Evolutionary conservation across 2,888 invertebrate genomes (phyloP), one percentile per base, ranked within the genome.

Genomic region (Andrena chrysosceles): DNA sequence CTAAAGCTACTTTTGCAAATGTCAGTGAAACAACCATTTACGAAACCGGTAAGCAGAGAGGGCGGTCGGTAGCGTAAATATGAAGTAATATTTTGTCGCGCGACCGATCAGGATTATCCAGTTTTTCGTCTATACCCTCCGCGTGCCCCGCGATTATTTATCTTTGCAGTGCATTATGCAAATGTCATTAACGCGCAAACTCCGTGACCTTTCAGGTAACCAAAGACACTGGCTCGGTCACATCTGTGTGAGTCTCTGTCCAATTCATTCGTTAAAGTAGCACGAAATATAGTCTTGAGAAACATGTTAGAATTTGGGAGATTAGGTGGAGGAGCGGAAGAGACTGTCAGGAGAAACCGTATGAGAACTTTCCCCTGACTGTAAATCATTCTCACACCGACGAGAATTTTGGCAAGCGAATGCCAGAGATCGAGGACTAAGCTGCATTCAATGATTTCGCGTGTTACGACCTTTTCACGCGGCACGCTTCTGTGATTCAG

Each of bases 11-110:
- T 77, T 74, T 64, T 49, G 81, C 67, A 74, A 84, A 79, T 84
- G 75, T 77, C 83, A 75, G 68, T 63, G 77, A 77, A 83, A 83
- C 83, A 70, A 13, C 62, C 70, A 31, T 77, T 83, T 73, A 62
- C 75, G 70, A 83, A 82, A 83, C 82, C 73, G 72, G 83, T 69
- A 73, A 7, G 29, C 62, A 31, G 23, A 33, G 49, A 35, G 66
- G 33, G 35, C 62, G 67, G 29, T 59, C 52, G 48, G 8, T 33
- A 71, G 31, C 64, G 66, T 64, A 56, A 64, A 67, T 67, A 68
- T 56, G 23, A 59, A 63, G 62, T 68, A 74, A 59, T 33, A 64
- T 67, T 76, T 69, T 7, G 52, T 59, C 71, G 8, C 26, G 4
- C 26, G 16, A 42, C 29, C 75, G 68, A 76, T 81, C 82, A 75